Base-by-base conservation (phyloP, 2,888 invertebrate species). In the Tanypteryx hageni region DNA sequence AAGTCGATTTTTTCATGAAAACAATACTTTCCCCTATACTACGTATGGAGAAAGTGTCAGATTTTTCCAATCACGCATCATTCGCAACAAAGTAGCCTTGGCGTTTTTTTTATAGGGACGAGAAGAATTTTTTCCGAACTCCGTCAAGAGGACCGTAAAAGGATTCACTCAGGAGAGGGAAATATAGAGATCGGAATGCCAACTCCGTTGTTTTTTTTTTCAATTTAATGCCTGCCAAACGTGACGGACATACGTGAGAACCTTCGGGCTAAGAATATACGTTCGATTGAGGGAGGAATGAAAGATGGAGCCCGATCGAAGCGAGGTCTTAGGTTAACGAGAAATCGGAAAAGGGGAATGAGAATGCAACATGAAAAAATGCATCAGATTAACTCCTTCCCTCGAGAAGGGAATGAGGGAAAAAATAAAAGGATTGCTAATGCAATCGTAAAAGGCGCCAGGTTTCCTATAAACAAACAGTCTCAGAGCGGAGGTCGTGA, bases 81-180 rank as follows among this genome's bases (percentile, higher is more conserved):
- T 76, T 76, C 22, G 22, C 22, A 76, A 4, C 76, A 27, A 76
- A 76, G 27, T 27, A 76, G 22, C 76, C 76, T 76, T 76, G 76
- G 76, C 27, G 76, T 76, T 76, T 76, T 76, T 44, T 44, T 44
- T 44, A 44, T 76, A 76, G 76, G 76, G 27, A 76, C 76, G 27
- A 76, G 76, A 13, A 76, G 13, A 76, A 22, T 27, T 22, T 76
- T 27, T n/a, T 18, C 22, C 13, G 76, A 76, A 76, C 76, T 76
- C 27, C 76, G 76, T 76, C 76, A 76, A 76, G 76, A 76, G 76
- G 27, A 27, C 76, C 76, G 76, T 76, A 76, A 76, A 76, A 76
- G 76, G 76, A 76, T 76, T 76, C 18, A 27, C 27, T 27, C 13
- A 13, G 76, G 76, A 76, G 76, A 27, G 27, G 76, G 68, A 68